phyloP scores from a whole-genome alignment of 2,888 invertebrate species.

The Dimorphilus gyrociliatus region DNA sequence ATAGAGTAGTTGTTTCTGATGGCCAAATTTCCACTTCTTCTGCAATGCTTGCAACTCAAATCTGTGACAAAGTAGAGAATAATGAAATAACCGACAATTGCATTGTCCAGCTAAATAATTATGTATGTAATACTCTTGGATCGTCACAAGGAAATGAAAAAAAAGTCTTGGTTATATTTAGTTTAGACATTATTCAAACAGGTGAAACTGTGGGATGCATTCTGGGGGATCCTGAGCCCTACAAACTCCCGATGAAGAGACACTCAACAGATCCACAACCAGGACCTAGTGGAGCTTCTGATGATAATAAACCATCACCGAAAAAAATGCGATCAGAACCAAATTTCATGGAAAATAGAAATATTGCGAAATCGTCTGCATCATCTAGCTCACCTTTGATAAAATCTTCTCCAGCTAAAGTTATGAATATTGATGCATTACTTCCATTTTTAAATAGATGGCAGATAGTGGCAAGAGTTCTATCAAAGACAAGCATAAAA shows the following conservation, averaged over 20 bases:
- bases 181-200: conserved; percentile 53
- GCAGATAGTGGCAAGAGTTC: conserved; percentile 77
- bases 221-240: conserved; percentile 57
- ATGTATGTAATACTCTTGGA: conserved; percentile 67
- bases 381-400: too few species aligned
- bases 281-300: too few species aligned
- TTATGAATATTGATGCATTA: too few species aligned
- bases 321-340: too few species aligned
- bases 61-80: conserved; percentile 50
- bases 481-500: conserved; percentile 59
- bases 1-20: not conserved
- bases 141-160: not conserved
- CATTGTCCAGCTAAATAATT: conserved; percentile 60
- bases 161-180: conserved; percentile 38
- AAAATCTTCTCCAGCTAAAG: too few species aligned
- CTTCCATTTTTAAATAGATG: too few species aligned
- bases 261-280: too few species aligned
- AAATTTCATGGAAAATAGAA: too few species aligned
- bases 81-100: conserved; percentile 55
- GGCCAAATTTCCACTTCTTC: conserved; percentile 48
- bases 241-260: conserved; percentile 3
- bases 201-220: conserved; percentile 56
- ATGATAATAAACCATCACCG: too few species aligned
- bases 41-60: conserved; percentile 75
- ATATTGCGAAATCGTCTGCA: too few species aligned